A percentile compares a stretch with the other conserved stretches of the same genome.
Conservation (phyloP, 2,888 invertebrate genomes). For the Dasypolia templi region DNA sequence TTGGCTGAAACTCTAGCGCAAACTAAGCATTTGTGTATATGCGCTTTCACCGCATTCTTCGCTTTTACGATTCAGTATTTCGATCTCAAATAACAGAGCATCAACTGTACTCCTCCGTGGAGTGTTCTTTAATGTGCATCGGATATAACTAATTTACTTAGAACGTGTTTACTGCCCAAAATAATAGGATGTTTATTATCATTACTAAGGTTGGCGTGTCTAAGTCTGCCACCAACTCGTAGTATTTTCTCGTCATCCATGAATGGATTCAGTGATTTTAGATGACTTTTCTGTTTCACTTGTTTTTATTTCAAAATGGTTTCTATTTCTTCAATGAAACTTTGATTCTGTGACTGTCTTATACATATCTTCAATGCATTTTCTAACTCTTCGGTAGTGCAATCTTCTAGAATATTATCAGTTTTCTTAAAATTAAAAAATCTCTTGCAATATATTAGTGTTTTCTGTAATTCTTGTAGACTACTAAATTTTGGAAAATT, state of each 20-base stretch:
- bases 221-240: no score
- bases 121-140: neutral
- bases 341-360: neutral
- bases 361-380: neutral
- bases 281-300: constrained; percentile 1
- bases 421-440: no score
- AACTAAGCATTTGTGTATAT: neutral
- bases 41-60: neutral
- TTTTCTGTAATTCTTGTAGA: neutral
- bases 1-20: neutral
- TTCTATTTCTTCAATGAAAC: constrained; percentile 1
- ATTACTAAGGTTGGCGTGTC: no score
- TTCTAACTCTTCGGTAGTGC: no score
- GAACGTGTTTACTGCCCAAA: no score
- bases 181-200: no score
- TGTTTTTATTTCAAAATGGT: neutral
- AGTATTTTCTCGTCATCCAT: no score
- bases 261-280: neutral
- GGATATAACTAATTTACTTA: neutral
- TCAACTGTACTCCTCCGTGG: neutral
- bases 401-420: no score
- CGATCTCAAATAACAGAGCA: neutral
- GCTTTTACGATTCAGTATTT: neutral
- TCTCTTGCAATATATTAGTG: no score
- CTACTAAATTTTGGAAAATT: neutral